Conservation (phyloP, 2,797 vertebrate species). For the Helicolenus hilgendorfi region DNA sequence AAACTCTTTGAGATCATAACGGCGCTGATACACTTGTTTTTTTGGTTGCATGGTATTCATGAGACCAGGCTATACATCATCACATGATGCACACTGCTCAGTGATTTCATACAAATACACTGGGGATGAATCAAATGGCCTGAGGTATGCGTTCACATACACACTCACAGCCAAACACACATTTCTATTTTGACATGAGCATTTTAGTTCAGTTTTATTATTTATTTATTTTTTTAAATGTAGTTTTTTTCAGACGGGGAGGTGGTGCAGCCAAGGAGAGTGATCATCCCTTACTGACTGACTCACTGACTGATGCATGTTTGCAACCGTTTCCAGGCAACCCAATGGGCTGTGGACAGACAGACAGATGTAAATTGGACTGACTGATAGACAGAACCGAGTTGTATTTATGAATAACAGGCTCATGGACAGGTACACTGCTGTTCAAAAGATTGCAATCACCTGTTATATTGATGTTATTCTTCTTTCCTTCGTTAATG, state of each 20-base stretch:
- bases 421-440: neutral
- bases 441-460: neutral
- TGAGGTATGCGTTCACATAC: slow-evolving; percentile 12
- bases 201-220: neutral
- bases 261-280: neutral
- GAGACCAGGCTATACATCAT: neutral
- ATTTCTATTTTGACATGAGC: neutral
- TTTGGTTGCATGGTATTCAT: slow-evolving; percentile 6
- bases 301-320: slow-evolving; percentile 33
- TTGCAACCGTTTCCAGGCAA: slow-evolving; percentile 27
- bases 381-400: neutral
- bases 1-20: slow-evolving; percentile 12
- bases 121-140: slow-evolving; percentile 26
- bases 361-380: neutral
- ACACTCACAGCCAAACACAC: neutral
- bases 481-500: neutral
- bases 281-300: neutral
- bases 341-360: slow-evolving; percentile 1
- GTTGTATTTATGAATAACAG: neutral
- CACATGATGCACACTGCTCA: slow-evolving; percentile 22
- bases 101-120: slow-evolving; percentile 26
- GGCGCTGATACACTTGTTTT: neutral
- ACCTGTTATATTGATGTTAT: neutral
- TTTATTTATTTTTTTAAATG: neutral
- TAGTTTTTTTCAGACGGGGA: neutral